Percentiles rank a stretch among this genome's conserved stretches.
These are phyloP conservation scores for Geopemphigus sp. DNA, from an alignment of 1,140 invertebrate species.

Conservation along the genomic window DNA sequence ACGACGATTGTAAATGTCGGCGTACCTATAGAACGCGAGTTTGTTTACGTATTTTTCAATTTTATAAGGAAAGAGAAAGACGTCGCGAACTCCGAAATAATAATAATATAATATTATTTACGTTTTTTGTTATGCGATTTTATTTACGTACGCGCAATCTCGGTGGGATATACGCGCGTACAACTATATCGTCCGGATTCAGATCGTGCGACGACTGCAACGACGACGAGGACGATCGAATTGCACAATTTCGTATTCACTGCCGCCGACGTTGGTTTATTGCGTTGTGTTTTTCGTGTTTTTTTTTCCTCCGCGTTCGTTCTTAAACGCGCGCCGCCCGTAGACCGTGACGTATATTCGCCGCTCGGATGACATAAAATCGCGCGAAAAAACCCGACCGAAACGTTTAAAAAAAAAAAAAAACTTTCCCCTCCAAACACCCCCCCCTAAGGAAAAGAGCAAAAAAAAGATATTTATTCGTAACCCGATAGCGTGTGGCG, in stretches of 20 bases:
- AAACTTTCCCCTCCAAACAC: no score
- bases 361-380: not conserved
- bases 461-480: not conserved
- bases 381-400: not conserved
- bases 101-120: conserved; percentile 10
- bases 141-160: not conserved
- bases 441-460: no score
- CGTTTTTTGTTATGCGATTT: conserved; percentile 1
- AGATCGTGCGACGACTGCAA: conserved; percentile 20
- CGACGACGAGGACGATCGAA: not conserved
- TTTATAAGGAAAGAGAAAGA: not conserved
- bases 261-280: not conserved
- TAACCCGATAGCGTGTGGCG: no score
- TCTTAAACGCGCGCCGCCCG: not conserved
- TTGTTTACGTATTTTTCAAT: not conserved
- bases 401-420: not conserved
- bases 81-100: conserved; percentile 7
- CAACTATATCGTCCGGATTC: not conserved
- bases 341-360: conserved; percentile 8
- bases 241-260: conserved; percentile 18
- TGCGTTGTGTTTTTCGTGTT: not conserved
- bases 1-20: no score
- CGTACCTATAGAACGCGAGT: not conserved
- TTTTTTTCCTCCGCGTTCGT: not conserved
- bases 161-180: not conserved